These are phyloP conservation scores for Clostera curtula DNA, from an alignment of 2,888 invertebrate genomes.

Conservation along the genomic window DNA sequence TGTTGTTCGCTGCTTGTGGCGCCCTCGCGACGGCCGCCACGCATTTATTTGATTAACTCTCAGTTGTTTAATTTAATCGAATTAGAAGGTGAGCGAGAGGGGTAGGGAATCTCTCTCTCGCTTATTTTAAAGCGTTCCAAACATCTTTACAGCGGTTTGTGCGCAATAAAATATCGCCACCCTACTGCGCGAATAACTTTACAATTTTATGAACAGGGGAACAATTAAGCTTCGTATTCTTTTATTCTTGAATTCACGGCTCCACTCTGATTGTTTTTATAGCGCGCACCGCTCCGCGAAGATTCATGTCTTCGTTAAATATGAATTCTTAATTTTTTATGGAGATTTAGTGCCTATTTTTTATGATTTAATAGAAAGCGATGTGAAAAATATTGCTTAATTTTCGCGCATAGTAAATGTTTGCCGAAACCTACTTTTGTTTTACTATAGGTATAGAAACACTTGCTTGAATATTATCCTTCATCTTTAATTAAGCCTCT, in stretches of 20 bases:
- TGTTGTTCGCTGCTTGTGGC: slow-evolving; percentile 18
- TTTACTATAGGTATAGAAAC: background rate
- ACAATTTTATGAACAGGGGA: slow-evolving; percentile 74
- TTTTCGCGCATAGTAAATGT: slow-evolving; percentile 8
- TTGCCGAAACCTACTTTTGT: background rate
- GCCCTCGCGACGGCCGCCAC: slow-evolving; percentile 48
- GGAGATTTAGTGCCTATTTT: slow-evolving; percentile 54
- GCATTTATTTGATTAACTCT: slow-evolving; percentile 76
- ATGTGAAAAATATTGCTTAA: slow-evolving; percentile 25
- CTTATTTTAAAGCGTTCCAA: slow-evolving; percentile 70
- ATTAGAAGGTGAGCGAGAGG: slow-evolving; percentile 65
- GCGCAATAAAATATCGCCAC: slow-evolving; percentile 70
- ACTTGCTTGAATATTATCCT: too few species aligned
- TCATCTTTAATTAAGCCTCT: too few species aligned
- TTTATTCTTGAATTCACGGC: slow-evolving; percentile 63
- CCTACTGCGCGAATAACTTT: slow-evolving; percentile 67
- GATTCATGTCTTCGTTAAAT: slow-evolving; percentile 67
- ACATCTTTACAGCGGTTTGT: slow-evolving; percentile 74
- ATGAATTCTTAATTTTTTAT: slow-evolving; percentile 71
- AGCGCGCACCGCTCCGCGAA: slow-evolving; percentile 38
- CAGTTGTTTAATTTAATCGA: slow-evolving; percentile 76
- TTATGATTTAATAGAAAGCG: slow-evolving; percentile 43
- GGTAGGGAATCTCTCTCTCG: slow-evolving; percentile 41
- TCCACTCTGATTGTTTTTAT: slow-evolving; percentile 65
- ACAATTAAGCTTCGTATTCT: slow-evolving; percentile 70